These are phyloP conservation scores for Leptinotarsa rubiginosa DNA, from an alignment of 2,888 invertebrate genomes.

Conservation along the genomic window DNA sequence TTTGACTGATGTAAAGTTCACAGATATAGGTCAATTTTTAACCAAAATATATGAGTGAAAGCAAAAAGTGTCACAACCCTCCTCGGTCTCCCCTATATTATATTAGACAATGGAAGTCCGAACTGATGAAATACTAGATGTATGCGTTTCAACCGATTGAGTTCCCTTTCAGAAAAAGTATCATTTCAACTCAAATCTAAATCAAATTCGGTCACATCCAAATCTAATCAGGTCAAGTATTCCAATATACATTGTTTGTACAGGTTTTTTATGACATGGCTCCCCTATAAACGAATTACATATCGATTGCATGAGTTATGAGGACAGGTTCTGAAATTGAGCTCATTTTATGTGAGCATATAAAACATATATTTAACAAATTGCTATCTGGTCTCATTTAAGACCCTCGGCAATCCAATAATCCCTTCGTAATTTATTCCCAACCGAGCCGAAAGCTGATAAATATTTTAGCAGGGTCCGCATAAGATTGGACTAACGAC, in stretches of 20 bases:
- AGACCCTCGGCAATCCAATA: conserved; percentile 37
- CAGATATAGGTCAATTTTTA: no score
- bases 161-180: no score
- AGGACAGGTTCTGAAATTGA: conserved; percentile 29
- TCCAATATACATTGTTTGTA: not conserved
- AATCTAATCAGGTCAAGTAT: not conserved
- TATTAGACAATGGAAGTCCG: no score
- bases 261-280: not conserved
- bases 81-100: no score
- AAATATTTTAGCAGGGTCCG: conserved; percentile 40
- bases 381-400: conserved; percentile 38
- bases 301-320: conserved; percentile 15
- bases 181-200: not conserved
- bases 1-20: no score
- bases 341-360: conserved; percentile 30
- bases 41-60: no score
- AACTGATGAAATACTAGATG: no score
- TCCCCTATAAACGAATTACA: not conserved
- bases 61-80: no score
- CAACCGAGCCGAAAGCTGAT: conserved; percentile 32
- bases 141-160: no score
- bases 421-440: conserved; percentile 40
- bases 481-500: conserved; percentile 32
- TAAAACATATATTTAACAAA: conserved; percentile 36
- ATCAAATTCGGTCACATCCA: not conserved